phyloP scores from a whole-genome alignment of 2,888 invertebrate species.

The Dasypolia templi region DNA sequence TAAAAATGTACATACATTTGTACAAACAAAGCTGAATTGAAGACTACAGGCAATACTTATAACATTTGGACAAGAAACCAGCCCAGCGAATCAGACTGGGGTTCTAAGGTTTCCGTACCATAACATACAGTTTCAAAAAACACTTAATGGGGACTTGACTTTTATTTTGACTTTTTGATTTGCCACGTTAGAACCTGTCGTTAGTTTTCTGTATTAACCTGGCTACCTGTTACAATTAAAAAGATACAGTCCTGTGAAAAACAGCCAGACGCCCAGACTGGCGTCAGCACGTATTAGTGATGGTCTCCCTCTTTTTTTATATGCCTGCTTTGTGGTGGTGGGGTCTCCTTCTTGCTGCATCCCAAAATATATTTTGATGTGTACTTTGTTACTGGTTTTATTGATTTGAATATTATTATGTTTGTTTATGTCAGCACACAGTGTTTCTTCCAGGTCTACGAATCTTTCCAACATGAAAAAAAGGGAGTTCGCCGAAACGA shows the following conservation, averaged over 20 bases:
- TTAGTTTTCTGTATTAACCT: background rate
- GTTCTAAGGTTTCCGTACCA: too few relatives aligned
- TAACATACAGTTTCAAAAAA: background rate
- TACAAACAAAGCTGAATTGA: constrained; percentile 80
- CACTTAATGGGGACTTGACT: background rate
- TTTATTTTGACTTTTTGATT: background rate
- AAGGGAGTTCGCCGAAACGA: too few relatives aligned
- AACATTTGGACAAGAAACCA: background rate
- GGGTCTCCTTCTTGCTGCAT: too few relatives aligned
- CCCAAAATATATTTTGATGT: too few relatives aligned
- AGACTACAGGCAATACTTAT: constrained; percentile 48
- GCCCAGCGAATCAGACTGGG: background rate
- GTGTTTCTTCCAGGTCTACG: too few relatives aligned
- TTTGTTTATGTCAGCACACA: too few relatives aligned
- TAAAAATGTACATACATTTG: constrained; percentile 82
- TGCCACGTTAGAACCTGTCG: background rate
- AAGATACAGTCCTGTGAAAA: background rate
- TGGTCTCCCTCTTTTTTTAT: too few relatives aligned
- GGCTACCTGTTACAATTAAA: background rate
- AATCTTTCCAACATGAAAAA: too few relatives aligned
- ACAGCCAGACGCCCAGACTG: too few relatives aligned
- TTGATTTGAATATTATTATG: too few relatives aligned
- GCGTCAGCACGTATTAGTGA: background rate
- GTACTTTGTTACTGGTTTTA: too few relatives aligned
- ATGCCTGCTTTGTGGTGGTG: too few relatives aligned